Percentiles rank a stretch among this genome's conserved stretches.
These are phyloP conservation scores for Malthinus seriepunctatus DNA, from an alignment of 2,888 invertebrate species.

Conservation along the genomic window DNA sequence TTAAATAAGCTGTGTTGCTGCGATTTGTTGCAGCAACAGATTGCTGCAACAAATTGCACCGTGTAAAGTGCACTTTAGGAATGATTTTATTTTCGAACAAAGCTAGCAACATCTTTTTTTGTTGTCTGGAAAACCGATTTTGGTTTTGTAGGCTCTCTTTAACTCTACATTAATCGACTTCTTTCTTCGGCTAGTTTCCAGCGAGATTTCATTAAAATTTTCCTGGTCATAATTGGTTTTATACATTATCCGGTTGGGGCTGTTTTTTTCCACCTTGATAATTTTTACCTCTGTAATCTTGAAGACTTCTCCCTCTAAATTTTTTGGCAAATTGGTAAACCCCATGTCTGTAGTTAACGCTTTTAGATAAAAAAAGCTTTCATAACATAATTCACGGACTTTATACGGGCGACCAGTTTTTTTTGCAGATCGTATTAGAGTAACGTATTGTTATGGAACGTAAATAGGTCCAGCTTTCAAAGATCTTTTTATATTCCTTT, in stretches of 20 bases:
- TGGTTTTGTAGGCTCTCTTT: too few species aligned
- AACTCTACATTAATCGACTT: too few species aligned
- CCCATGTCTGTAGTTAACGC: too few species aligned
- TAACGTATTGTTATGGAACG: background rate
- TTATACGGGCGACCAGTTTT: conserved; percentile 2
- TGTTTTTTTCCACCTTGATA: background rate
- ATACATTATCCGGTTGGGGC: background rate
- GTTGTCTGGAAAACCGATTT: too few species aligned
- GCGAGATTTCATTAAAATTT: background rate
- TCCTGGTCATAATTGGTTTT: background rate
- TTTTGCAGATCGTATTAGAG: background rate
- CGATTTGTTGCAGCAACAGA: too few species aligned
- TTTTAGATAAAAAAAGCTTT: background rate
- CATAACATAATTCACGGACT: background rate
- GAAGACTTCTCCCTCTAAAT: background rate
- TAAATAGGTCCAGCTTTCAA: conserved; percentile 7
- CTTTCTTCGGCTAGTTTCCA: background rate
- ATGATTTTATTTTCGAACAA: too few species aligned
- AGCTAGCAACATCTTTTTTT: too few species aligned
- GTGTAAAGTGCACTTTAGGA: too few species aligned
- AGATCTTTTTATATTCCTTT: background rate
- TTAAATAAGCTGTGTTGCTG: too few species aligned
- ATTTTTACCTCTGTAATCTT: background rate
- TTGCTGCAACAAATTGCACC: too few species aligned
- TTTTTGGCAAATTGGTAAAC: too few species aligned